Evolutionary conservation across 2,888 invertebrate genomes (phyloP), one percentile per base, ranked within the genome.

Genomic region (Synanthedon myopaeformis): DNA sequence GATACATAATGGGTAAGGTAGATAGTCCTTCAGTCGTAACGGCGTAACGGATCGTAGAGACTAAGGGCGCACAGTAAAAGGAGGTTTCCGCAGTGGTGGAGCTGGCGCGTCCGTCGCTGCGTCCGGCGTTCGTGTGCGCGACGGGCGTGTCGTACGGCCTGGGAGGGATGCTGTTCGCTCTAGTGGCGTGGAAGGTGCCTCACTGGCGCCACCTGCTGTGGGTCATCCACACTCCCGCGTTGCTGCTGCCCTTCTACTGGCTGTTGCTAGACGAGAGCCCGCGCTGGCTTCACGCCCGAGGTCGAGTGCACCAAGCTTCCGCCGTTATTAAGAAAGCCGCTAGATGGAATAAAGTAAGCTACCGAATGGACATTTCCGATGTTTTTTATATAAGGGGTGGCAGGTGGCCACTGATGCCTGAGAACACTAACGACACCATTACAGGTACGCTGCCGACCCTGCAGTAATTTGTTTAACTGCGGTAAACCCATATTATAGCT

Each of bases 251-350:
- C 50, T 74, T 89, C 11, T 93, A 93, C 72, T 89, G 91, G 66
- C 90, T 92, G 88, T 69, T 93, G 51, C 69, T 92, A 35, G 92
- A 93, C 35, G 94, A 94, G 81, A 93, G 93, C 61, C 86, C 92
- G 52, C 89, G 95, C 64, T 95, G 95, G 95, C 85, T 94, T 54
- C 79, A 93, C 53, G 90, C 91, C 11, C 89, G 90, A 54, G 90
- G 90, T 2, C 80, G 89, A 56, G 76, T 81, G 12, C 79, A 88
- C 0, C 83, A 89, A 48, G 92, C 92, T 0, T 89, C 89, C 53
- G 70, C 70, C 3, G 89, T 92, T 14, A 75, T 93, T 11, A 80
- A 84, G 12, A 90, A 87, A 61, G 91, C 92, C 2, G 91, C 93
- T 0, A 78, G 78, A 53, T 86, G 91, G 56, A 94, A 94, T 63